A percentile compares a stretch with the other conserved stretches of the same genome.
Evolutionary conservation across 2,797 vertebrate species (phyloP).

Genomic region (Sebastes trivittatus): DNA sequence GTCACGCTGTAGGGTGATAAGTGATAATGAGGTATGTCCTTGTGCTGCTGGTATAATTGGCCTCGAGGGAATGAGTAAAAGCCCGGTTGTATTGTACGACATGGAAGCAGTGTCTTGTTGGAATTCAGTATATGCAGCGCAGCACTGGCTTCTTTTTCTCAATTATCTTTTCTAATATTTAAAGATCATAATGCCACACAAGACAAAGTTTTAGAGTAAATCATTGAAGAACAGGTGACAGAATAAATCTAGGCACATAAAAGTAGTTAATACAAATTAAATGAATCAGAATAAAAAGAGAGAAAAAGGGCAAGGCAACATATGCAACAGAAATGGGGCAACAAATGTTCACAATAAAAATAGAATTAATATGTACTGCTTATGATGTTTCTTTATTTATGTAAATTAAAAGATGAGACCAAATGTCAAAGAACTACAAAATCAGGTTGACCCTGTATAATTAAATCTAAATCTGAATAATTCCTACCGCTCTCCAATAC

Average conservation of each 20-base stretch:
- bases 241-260: neutral
- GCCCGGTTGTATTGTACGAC: neutral
- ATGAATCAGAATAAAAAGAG: neutral
- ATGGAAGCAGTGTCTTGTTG: slow-evolving; percentile 6
- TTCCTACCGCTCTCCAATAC: neutral
- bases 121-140: neutral
- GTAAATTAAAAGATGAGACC: neutral
- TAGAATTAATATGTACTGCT: neutral
- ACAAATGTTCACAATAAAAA: neutral
- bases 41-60: slow-evolving; percentile 51
- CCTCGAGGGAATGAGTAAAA: slow-evolving; percentile 26
- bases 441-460: neutral
- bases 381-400: neutral
- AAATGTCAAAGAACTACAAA: neutral
- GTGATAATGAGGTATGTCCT: slow-evolving; percentile 55
- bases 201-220: neutral
- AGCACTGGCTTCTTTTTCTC: neutral
- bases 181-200: neutral
- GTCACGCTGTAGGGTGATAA: slow-evolving; percentile 28
- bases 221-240: neutral
- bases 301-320: neutral
- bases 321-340: neutral
- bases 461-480: neutral
- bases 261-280: neutral
- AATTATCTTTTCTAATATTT: neutral